Evolutionary conservation across 92 coral and sea anemone genomes (phyloP), one percentile per base, ranked within the genome.

Genomic region (Siderastrea siderea): DNA sequence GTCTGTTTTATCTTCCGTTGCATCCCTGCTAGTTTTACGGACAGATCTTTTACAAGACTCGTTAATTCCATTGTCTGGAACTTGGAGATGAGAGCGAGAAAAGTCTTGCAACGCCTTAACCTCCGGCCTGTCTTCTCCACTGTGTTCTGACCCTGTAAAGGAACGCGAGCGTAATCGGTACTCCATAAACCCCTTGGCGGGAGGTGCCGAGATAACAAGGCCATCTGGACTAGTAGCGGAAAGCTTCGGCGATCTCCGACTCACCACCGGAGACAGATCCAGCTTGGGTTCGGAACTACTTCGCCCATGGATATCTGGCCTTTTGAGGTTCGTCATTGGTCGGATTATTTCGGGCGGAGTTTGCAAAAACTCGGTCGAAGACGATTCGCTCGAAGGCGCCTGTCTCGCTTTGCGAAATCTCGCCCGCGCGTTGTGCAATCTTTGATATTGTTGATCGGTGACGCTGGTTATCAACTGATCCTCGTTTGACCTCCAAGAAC

Each of bases 201-300:
- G 89, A n/a, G 95, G 95, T 8, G 96, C 86, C 45, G 93, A 58
- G 68, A 95, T 95, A 16, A 95, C 87, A 43, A 95, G 88, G 12
- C 96, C 98, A n/a, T 93, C 90, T 8, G 98, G 98, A 63, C 87
- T 61, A 7, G 78, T 74, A 5, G 74, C 50, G 10, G 89, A 85
- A 48, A 85, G 89, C 70, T 19, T 77, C 26, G 84, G 69, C 49
- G 78, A 54, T 52, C 78, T 74, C 12, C 78, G 73, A 16, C 60
- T 68, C 38, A 76, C 7, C 53, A 75, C 67, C 71, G 83, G 75
- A 17, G 65, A 63, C 58, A 78, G 67, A 16, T 38, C 84, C 44
- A 65, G 3, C 53, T 78, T 67, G 74, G 88, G 89, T 3, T 86
- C 94, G 45, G 94, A 91, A 53, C 76, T 69, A 75, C 94, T 91